phyloP scores from a whole-genome alignment of 2,113 vertebrate genomes.

The Prionailurus bengalensis region DNA sequence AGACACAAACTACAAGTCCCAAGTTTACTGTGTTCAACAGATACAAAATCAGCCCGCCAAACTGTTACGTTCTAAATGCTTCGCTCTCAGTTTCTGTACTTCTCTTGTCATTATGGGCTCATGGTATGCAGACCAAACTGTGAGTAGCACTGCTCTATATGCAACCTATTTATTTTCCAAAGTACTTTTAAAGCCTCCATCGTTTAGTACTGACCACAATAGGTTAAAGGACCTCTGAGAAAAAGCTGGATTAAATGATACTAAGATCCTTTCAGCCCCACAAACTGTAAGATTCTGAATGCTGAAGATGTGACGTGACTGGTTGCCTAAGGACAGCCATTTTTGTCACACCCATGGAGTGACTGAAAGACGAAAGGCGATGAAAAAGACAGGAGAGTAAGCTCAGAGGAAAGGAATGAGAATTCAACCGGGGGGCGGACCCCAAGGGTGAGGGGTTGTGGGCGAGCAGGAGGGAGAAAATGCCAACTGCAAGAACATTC shows the following conservation, averaged over 20 bases:
- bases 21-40: not conserved
- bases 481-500: not conserved
- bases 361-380: not conserved
- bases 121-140: not conserved
- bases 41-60: not conserved
- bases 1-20: not conserved
- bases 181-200: not conserved
- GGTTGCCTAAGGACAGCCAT: not conserved
- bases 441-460: not conserved
- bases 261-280: not conserved
- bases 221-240: not conserved
- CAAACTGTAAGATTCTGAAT: not conserved
- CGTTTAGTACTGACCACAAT: not conserved
- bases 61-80: not conserved
- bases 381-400: not conserved
- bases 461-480: not conserved
- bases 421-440: not conserved
- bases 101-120: not conserved
- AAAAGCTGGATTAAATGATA: not conserved
- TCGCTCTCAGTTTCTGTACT: not conserved
- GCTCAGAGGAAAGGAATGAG: not conserved
- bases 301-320: constrained; percentile 24
- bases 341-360: not conserved
- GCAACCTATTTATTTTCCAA: constrained; percentile 16
- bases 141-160: not conserved